Base-by-base conservation (phyloP, 2,113 vertebrate genomes). In the Ophiodon elongatus region DNA sequence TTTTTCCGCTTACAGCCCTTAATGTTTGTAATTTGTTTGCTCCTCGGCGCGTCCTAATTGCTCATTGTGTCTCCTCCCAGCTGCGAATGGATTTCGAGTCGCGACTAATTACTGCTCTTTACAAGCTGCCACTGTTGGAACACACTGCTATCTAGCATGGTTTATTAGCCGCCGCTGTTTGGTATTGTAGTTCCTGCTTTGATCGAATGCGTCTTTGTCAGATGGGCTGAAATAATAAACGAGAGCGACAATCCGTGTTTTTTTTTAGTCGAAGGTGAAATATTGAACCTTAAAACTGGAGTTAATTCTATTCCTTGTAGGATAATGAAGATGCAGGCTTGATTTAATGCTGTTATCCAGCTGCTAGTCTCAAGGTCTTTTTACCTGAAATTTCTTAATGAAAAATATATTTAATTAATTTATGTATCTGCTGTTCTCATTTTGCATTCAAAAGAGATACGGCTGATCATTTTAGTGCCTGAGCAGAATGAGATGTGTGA, bases 51-150 rank as follows among this genome's bases (percentile, higher is more conserved):
- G 76, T 72, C 72, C 57, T 91, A 91, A 91, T 91, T 89, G 65
- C 79, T 82, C 60, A 81, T 88, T 88, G 87, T 88, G 54, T 88
- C 73, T 85, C 80, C 77, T 86, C 85, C 82, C 84, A 79, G 80
- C 86, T 80, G 82, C 87, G 80, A 70, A 79, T 72, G 76, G 68
- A 91, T 84, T 89, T 83, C 84, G 87, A 89, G 47, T 77, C 73
- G 59, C 43, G 2, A 3, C 85, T 94, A 94, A 94, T 93, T 92
- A 87, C 72, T 52, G 64, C 47, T 85, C 59, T 77, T 60, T 73
- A 63, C 66, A 52, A 50, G 47, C 76, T 66, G 82, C 83, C 17
- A 14, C 76, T 45, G 74, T 45, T 65, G n/a, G 56, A 73, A 33
- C 56, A 41, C 82, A 68, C 56, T 2, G 73, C 62, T 29, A 29